Conservation (phyloP, 1,140 invertebrate genomes). For the Drosophila arawakana region DNA sequence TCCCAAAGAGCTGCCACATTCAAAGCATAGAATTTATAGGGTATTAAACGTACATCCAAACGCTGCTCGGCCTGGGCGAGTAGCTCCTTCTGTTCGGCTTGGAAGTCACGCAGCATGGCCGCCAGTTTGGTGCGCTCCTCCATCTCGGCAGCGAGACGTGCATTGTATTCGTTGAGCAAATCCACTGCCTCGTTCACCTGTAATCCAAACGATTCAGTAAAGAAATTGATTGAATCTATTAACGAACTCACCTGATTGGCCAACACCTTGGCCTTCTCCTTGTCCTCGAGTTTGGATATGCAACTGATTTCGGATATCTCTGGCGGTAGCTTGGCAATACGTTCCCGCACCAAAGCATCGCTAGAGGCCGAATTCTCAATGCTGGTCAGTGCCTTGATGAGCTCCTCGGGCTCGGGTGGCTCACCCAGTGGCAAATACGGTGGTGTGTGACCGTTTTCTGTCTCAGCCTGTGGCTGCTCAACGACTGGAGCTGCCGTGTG, state of each 20-base stretch:
- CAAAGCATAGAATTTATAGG: no score
- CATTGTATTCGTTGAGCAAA: constrained; percentile 95
- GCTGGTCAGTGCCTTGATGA: constrained; percentile 93
- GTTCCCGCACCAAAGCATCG: constrained; percentile 95
- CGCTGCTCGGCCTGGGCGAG: constrained; percentile 93
- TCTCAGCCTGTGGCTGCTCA: constrained; percentile 26
- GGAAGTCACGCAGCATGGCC: constrained; percentile 94
- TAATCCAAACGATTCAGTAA: not conserved
- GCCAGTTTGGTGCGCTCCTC: constrained; percentile 94
- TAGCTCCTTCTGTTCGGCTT: constrained; percentile 92
- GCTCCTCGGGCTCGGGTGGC: constrained; percentile 94
- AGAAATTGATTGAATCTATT: no score
- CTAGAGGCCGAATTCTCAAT: constrained; percentile 97
- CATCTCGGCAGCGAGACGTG: constrained; percentile 93
- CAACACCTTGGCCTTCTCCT: constrained; percentile 77
- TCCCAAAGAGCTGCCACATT: no score
- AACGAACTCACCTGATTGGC: constrained; percentile 73
- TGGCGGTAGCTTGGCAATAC: constrained; percentile 96
- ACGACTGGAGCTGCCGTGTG: constrained; percentile 85
- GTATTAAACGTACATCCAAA: constrained; percentile 89
- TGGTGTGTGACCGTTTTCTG: constrained; percentile 86
- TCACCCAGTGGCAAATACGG: constrained; percentile 91
- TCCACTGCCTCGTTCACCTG: constrained; percentile 94
- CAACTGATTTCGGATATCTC: constrained; percentile 96
- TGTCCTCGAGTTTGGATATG: constrained; percentile 92